Conservation (phyloP, 2,797 vertebrate genomes). For the Thunnus albacares region DNA sequence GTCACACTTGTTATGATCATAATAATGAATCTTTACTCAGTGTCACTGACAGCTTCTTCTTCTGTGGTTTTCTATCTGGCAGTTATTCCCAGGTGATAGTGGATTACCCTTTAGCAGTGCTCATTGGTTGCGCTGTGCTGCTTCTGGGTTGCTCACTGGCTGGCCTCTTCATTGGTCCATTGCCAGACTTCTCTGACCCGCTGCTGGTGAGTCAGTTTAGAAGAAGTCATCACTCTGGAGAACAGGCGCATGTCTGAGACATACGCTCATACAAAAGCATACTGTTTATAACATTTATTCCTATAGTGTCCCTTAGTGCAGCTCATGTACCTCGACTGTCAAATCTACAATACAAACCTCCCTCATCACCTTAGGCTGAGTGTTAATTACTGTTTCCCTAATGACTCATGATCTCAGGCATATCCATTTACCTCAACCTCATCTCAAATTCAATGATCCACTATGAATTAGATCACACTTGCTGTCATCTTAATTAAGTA, state of each 20-base stretch:
- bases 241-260: no score
- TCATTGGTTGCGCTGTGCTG: conserved; percentile 86
- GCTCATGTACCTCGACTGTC: neutral
- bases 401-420: conserved; percentile 44
- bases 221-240: neutral
- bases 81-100: conserved; percentile 94
- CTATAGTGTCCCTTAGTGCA: neutral
- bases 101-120: conserved; percentile 89
- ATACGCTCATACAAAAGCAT: no score
- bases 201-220: conserved; percentile 87
- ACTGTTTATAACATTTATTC: neutral
- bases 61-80: conserved; percentile 42
- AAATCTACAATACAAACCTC: conserved; percentile 20
- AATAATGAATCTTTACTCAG: neutral
- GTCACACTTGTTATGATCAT: neutral
- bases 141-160: conserved; percentile 90
- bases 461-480: conserved; percentile 28
- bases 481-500: conserved; percentile 46
- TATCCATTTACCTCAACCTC: conserved; percentile 35
- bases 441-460: conserved; percentile 53
- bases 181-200: conserved; percentile 96
- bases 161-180: conserved; percentile 89
- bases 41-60: conserved; percentile 15
- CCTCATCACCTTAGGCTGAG: conserved; percentile 21
- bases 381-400: conserved; percentile 51